Percentiles rank a stretch among this genome's conserved stretches.
Evolutionary conservation across 2,888 invertebrate genomes (phyloP).

Genomic region (Pomacea canaliculata): DNA sequence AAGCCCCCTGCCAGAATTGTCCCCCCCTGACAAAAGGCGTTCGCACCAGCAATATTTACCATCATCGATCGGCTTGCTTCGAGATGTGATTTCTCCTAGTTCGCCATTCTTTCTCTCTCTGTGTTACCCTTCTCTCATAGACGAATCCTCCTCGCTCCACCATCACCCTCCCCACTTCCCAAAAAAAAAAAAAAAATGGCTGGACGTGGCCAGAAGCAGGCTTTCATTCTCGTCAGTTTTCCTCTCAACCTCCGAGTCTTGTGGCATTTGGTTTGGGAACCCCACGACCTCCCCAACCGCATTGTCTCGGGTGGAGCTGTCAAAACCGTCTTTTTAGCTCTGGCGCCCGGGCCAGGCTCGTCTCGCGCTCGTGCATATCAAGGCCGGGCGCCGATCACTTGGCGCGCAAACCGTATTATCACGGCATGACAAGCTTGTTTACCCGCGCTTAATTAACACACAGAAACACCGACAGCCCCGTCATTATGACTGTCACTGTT

Average conservation of each 20-base stretch:
- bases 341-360: background rate
- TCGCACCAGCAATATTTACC: constrained; percentile 22
- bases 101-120: background rate
- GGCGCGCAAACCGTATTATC: constrained; percentile 21
- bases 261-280: no score
- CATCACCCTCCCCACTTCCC: background rate
- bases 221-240: background rate
- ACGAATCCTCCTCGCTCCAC: background rate
- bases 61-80: constrained; percentile 15
- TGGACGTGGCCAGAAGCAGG: background rate
- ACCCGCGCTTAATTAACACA: constrained; percentile 22
- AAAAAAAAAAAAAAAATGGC: background rate
- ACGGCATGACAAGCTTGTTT: constrained; percentile 19
- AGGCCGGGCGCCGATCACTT: constrained; percentile 11
- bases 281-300: background rate
- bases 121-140: background rate
- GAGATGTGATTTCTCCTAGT: constrained; percentile 17
- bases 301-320: constrained; percentile 8
- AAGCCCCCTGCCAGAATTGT: constrained; percentile 10
- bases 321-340: background rate
- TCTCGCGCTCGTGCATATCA: constrained; percentile 14
- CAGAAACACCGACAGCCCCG: constrained; percentile 17
- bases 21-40: constrained; percentile 18
- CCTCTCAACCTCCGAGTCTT: no score
- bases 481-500: constrained; percentile 21